A percentile compares a stretch with the other conserved stretches of the same genome.
These are phyloP conservation scores for Phallusia fumigata DNA, from an alignment of 23 tunicate genomes.

Conservation along the genomic window DNA sequence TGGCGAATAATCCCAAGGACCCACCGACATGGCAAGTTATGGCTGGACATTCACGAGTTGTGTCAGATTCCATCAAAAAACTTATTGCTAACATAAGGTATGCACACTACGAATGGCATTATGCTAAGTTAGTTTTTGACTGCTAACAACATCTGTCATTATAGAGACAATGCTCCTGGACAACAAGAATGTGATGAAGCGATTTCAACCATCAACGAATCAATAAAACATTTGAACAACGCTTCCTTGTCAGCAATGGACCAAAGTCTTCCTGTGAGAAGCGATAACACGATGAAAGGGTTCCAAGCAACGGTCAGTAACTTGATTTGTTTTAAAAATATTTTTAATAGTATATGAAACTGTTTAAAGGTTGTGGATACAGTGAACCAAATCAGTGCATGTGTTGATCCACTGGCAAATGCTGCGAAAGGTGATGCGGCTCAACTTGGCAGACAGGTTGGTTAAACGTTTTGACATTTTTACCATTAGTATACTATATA, in stretches of 20 bases:
- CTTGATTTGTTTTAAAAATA: background rate
- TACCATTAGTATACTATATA: no score
- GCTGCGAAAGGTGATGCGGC: conserved; percentile 96
- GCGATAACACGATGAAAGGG: conserved; percentile 77
- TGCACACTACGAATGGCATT: background rate
- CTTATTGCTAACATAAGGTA: conserved; percentile 91
- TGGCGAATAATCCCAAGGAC: conserved; percentile 92
- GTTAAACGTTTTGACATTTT: background rate
- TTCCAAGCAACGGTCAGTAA: conserved; percentile 80
- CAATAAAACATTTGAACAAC: conserved; percentile 85
- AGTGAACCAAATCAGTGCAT: conserved; percentile 83
- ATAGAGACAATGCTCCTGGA: conserved; percentile 97
- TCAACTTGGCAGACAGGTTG: conserved; percentile 83
- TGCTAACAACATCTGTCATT: background rate
- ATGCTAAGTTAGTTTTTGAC: background rate
- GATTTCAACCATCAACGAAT: conserved; percentile 80
- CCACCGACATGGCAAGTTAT: conserved; percentile 97
- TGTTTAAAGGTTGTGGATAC: conserved; percentile 81
- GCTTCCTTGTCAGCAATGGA: conserved; percentile 92
- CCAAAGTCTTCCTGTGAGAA: conserved; percentile 71
- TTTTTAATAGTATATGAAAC: background rate
- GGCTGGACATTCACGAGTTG: conserved; percentile 92
- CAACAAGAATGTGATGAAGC: conserved; percentile 99
- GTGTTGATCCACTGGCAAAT: conserved; percentile 77
- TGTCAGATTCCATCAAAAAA: conserved; percentile 95